Evolutionary conservation across 2,888 invertebrate genomes (phyloP).

Genomic region (Yponomeuta sedellus): DNA sequence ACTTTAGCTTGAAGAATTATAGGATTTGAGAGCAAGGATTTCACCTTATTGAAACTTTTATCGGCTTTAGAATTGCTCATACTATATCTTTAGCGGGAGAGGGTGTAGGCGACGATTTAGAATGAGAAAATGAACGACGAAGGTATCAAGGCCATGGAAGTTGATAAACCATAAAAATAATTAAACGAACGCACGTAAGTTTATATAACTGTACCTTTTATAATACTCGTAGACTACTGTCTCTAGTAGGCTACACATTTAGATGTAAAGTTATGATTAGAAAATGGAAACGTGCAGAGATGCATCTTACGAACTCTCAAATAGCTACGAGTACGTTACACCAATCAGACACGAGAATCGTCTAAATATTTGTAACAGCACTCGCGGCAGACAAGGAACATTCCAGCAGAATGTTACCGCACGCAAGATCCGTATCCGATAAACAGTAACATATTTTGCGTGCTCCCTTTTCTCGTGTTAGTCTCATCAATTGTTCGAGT

Average conservation of each 20-base stretch:
- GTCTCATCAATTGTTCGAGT: slow-evolving; percentile 13
- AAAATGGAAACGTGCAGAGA: no score
- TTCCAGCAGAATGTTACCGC: neutral
- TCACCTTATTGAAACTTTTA: neutral
- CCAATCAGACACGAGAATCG: neutral
- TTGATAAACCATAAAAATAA: neutral
- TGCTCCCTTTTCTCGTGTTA: slow-evolving; percentile 6
- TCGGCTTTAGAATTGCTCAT: neutral
- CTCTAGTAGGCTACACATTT: no score
- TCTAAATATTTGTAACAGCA: neutral
- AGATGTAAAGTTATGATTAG: no score
- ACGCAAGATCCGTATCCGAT: neutral
- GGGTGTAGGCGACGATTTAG: neutral
- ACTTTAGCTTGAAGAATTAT: slow-evolving; percentile 2
- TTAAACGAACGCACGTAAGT: no score
- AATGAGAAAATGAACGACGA: neutral
- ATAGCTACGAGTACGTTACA: neutral
- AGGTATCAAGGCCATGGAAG: neutral
- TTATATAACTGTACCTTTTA: neutral
- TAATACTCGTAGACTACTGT: neutral
- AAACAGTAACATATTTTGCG: slow-evolving; percentile 8
- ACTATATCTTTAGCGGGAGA: neutral
- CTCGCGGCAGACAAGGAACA: neutral
- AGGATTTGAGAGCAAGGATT: neutral
- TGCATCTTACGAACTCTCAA: neutral